Percentiles rank a stretch among this genome's conserved stretches.
Evolutionary conservation across 2,888 invertebrate species (phyloP).

Genomic region (Aproaerema taeniolella): DNA sequence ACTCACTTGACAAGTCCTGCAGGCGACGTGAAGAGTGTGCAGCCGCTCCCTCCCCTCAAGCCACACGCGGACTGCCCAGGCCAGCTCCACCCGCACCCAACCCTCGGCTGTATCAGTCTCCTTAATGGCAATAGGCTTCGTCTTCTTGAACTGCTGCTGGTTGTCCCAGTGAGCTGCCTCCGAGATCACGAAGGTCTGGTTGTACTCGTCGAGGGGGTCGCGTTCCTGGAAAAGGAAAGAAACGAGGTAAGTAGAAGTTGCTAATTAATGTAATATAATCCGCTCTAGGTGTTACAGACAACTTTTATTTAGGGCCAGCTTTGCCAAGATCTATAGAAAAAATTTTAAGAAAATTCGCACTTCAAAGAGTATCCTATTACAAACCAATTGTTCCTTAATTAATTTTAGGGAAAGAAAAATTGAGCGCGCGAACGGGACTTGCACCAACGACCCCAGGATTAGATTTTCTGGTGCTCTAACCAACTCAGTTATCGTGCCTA

Average conservation of each 20-base stretch:
- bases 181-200: slow-evolving; percentile 86
- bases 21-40: slow-evolving; percentile 86
- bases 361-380: too few relatives aligned
- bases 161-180: slow-evolving; percentile 88
- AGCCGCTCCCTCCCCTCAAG: slow-evolving; percentile 81
- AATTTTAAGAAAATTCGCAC: too few relatives aligned
- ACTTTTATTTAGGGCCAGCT: too few relatives aligned
- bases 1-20: slow-evolving; percentile 83
- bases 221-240: slow-evolving; percentile 49
- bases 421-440: too few relatives aligned
- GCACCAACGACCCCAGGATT: too few relatives aligned
- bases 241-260: background rate
- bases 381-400: too few relatives aligned
- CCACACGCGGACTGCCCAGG: slow-evolving; percentile 87
- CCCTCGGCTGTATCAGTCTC: slow-evolving; percentile 86
- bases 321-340: too few relatives aligned
- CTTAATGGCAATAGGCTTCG: slow-evolving; percentile 87
- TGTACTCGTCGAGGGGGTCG: slow-evolving; percentile 80
- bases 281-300: too few relatives aligned
- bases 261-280: too few relatives aligned
- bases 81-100: slow-evolving; percentile 88
- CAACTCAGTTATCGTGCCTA: too few relatives aligned
- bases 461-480: too few relatives aligned
- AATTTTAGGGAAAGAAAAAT: too few relatives aligned
- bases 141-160: slow-evolving; percentile 83